Evolutionary conservation across 2,797 vertebrate genomes (phyloP).

Genomic region (Lacerta bilineata): DNA sequence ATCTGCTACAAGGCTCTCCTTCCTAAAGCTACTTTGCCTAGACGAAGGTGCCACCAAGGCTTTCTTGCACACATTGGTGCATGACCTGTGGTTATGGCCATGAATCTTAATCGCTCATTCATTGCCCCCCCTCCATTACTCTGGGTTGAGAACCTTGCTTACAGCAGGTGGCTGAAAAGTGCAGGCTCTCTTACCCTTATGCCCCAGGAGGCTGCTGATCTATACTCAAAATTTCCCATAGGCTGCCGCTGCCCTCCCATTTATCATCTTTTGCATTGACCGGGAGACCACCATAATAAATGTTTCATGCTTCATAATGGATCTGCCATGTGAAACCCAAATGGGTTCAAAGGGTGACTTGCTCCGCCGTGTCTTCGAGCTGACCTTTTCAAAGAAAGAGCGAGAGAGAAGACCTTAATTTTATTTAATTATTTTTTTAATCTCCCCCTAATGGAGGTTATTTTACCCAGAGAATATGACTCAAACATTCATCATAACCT

Average conservation of each 20-base stretch:
- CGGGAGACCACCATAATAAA: not conserved
- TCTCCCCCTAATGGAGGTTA: conserved; percentile 27
- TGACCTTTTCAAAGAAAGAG: conserved; percentile 1
- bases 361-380: conserved; percentile 8
- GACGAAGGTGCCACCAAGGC: not conserved
- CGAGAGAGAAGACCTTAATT: not conserved
- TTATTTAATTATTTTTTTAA: conserved; percentile 37
- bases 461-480: conserved; percentile 38
- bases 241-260: not conserved
- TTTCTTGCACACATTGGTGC: not conserved
- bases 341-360: not conserved
- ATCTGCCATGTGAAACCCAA: not conserved
- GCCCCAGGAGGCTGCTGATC: not conserved
- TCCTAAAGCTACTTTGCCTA: not conserved
- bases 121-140: not conserved
- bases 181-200: not conserved
- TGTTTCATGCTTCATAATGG: conserved; percentile 14
- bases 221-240: not conserved
- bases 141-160: not conserved
- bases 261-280: not conserved
- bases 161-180: not conserved
- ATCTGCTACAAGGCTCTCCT: no score
- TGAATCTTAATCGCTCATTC: not conserved
- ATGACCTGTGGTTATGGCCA: not conserved
- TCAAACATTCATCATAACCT: not conserved